A percentile compares a stretch with the other conserved stretches of the same genome.
Conservation (phyloP, 2,888 invertebrate genomes). For the Pterostichus madidus region DNA sequence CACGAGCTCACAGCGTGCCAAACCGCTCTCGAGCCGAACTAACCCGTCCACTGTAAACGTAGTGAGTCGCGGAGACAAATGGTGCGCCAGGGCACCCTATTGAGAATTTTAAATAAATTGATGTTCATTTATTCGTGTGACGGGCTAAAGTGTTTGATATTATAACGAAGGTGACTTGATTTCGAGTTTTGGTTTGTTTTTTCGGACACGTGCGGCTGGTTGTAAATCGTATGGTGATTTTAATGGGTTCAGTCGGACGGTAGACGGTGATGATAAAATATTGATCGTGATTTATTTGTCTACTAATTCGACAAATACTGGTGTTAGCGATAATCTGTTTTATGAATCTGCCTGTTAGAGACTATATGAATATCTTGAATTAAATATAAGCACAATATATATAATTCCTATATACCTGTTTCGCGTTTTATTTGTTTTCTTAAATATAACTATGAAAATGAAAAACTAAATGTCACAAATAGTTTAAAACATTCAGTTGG, state of each 20-base stretch:
- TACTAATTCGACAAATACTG: neutral
- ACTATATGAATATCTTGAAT: too few species aligned
- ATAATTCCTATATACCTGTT: too few species aligned
- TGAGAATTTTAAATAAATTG: constrained; percentile 64
- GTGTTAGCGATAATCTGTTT: too few species aligned
- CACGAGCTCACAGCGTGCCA: constrained; percentile 68
- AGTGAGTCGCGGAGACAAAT: constrained; percentile 58
- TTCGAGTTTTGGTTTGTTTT: constrained; percentile 48
- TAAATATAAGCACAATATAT: too few species aligned
- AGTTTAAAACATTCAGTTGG: too few species aligned
- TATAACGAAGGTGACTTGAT: constrained; percentile 65
- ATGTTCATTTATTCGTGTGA: constrained; percentile 62
- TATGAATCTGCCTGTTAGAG: too few species aligned
- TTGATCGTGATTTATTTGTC: constrained; percentile 37
- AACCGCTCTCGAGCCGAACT: constrained; percentile 47
- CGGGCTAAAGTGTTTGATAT: constrained; percentile 61
- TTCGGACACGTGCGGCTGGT: constrained; percentile 43
- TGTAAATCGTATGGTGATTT: constrained; percentile 50
- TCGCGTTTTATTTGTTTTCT: too few species aligned
- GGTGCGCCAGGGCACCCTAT: constrained; percentile 57
- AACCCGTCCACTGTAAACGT: constrained; percentile 42
- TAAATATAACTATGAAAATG: too few species aligned
- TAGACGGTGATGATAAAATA: constrained; percentile 48
- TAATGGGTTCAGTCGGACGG: constrained; percentile 39
- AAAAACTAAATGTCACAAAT: too few species aligned